Conservation (phyloP, 2,113 vertebrate species). For the Calypte anna region DNA sequence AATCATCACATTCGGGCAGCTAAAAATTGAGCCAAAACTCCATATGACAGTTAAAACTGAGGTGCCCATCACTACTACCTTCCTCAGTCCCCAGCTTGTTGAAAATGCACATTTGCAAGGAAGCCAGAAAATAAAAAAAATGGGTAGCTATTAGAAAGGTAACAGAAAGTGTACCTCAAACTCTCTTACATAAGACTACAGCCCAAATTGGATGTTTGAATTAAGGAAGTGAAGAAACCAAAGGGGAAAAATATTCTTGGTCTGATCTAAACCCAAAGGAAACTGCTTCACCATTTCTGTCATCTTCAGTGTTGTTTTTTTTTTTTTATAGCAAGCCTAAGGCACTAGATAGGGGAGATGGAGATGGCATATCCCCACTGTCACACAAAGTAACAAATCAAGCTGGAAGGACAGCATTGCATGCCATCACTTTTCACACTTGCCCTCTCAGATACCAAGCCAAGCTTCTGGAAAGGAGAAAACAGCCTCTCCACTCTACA, state of each 20-base stretch:
- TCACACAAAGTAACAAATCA: not conserved
- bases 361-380: not conserved
- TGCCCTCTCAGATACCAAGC: not conserved
- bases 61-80: not conserved
- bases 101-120: not conserved
- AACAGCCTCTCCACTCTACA: not conserved
- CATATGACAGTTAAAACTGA: not conserved
- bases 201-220: accelerated
- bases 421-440: not conserved
- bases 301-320: not conserved
- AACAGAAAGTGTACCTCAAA: not conserved
- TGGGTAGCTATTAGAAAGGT: not conserved
- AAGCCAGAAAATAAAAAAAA: not conserved
- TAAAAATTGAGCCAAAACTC: not conserved
- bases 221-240: not conserved
- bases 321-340: not conserved
- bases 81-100: not conserved
- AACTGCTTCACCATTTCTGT: not conserved
- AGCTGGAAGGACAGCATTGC: not conserved
- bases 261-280: not conserved
- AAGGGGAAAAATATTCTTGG: not conserved
- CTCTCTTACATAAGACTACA: not conserved
- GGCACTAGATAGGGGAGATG: not conserved
- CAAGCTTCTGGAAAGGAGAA: not conserved
- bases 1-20: not conserved